Evolutionary conservation across 2,113 vertebrate genomes (phyloP), one percentile per base, ranked within the genome.

Genomic region (Platichthys stellatus): DNA sequence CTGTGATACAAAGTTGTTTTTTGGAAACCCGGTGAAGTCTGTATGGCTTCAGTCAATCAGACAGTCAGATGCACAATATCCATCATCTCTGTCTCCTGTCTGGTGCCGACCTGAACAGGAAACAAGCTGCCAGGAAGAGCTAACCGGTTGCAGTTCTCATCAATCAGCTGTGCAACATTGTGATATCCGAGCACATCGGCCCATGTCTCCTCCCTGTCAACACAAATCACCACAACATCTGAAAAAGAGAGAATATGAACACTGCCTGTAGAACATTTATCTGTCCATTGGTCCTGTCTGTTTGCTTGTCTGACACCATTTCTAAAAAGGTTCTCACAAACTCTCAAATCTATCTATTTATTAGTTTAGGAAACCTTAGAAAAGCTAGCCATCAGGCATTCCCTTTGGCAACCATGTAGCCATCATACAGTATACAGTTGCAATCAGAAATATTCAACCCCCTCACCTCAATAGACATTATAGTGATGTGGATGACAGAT

Each of bases 51-150:
- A 3, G 63, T 56, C 38, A 0, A 49, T 51, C 59, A 64, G 69
- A 21, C 14, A 20, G 21, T 28, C 40, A 60, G 60, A 72, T 45
- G 26, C 31, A 31, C 10, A 1, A 3, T 31, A 68, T 54, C 76
- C 23, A 31, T 47, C 58, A 17, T 40, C 60, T 69, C n/a, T 28
- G 35, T 63, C 72, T 60, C 43, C 65, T 54, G 40, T 76, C 81
- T 74, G 45, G 26, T 21, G 63, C 77, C 65, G 74, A 81, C 40
- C 76, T 65, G 63, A 74, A 70, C 58, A 74, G 69, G 74, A 88
- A 81, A 10, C 65, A 64, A 53, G 45, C 61, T 3, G 35, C 13
- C 65, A 61, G 31, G 31, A 76, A 60, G n/a, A 11, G 56, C 63
- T 62, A 0, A n/a, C 38, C 15, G 21, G 69, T 82, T 43, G 5